Percentiles rank a stretch among this genome's conserved stretches.
These are phyloP conservation scores for Cephalophus harveyi DNA, from an alignment of 2,113 vertebrate species.

Conservation along the genomic window DNA sequence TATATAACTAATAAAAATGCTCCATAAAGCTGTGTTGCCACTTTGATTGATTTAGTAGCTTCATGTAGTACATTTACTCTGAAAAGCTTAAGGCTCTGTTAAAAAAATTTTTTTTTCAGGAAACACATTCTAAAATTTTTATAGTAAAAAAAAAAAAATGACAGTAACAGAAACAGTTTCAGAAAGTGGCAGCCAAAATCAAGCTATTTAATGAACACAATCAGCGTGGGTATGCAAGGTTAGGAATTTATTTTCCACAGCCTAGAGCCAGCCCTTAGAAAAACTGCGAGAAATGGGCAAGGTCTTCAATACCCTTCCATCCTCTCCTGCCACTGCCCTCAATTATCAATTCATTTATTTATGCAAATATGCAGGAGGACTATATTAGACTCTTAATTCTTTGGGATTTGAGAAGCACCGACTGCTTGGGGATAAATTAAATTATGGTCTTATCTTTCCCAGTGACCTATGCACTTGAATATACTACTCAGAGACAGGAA, in stretches of 20 bases:
- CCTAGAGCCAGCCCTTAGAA: not conserved
- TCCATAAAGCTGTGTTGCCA: not conserved
- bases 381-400: not conserved
- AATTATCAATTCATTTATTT: not conserved
- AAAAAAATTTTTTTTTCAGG: not conserved
- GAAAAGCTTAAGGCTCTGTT: not conserved
- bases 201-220: not conserved
- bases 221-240: not conserved
- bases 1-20: not conserved
- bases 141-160: not conserved
- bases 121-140: conserved; percentile 10
- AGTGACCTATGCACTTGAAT: not conserved
- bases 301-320: not conserved
- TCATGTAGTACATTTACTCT: not conserved
- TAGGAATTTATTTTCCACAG: not conserved
- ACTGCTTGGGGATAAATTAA: not conserved
- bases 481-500: not conserved
- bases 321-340: not conserved
- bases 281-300: not conserved
- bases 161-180: not conserved
- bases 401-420: not conserved
- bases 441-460: not conserved
- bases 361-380: not conserved
- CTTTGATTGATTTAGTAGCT: conserved; percentile 21
- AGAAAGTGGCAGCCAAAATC: not conserved